These are phyloP conservation scores for Bettongia penicillata DNA, from an alignment of 2,113 vertebrate genomes.

Conservation along the genomic window DNA sequence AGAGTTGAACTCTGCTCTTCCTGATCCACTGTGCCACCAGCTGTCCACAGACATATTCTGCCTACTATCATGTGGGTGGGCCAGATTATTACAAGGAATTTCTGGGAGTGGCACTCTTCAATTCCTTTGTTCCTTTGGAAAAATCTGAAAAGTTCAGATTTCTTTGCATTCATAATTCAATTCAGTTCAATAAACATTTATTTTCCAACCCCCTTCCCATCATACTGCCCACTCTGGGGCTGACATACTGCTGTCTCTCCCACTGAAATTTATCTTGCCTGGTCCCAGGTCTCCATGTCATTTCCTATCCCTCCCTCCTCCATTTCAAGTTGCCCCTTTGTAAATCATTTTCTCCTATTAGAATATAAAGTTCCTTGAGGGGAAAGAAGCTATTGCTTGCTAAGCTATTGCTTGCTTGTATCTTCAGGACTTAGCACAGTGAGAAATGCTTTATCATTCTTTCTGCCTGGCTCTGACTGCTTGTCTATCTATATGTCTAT, in stretches of 20 bases:
- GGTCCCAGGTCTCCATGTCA: not conserved
- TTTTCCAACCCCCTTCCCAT: not conserved
- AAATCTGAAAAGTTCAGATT: not conserved
- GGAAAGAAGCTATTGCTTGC: not conserved
- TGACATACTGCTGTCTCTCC: not conserved
- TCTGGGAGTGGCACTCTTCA: not conserved
- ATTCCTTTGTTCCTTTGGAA: not conserved
- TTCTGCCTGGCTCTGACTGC: not conserved
- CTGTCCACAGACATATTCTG: not conserved
- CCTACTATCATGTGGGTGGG: not conserved
- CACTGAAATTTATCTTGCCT: not conserved
- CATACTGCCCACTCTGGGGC: not conserved
- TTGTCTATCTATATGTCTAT: not conserved
- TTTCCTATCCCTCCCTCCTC: not conserved
- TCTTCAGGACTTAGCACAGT: not conserved
- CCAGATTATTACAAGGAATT: not conserved
- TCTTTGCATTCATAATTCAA: not conserved
- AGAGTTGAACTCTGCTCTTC: not conserved
- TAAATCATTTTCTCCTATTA: not conserved
- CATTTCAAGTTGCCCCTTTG: not conserved
- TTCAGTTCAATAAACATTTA: not conserved
- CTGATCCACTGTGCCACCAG: not conserved
- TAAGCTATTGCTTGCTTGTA: not conserved
- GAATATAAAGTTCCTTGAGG: not conserved
- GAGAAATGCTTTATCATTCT: not conserved